Evolutionary conservation across 2,888 invertebrate species (phyloP).

Genomic region (Zonitis immaculata): DNA sequence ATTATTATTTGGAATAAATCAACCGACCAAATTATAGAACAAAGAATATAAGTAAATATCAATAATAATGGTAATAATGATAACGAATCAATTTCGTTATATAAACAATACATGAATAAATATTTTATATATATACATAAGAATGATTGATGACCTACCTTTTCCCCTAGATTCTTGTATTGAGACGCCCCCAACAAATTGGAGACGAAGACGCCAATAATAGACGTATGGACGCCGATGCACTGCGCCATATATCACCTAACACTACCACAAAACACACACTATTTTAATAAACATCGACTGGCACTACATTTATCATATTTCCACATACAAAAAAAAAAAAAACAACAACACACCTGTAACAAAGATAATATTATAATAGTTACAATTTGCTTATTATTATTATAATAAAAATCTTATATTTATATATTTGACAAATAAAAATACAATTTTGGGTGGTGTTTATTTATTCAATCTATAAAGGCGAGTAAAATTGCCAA

Average conservation of each 20-base stretch:
- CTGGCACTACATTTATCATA: too few species aligned
- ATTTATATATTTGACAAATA: slow-evolving; percentile 11
- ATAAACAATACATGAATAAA: too few species aligned
- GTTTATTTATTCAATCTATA: too few species aligned
- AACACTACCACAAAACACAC: slow-evolving; percentile 23
- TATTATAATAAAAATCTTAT: slow-evolving; percentile 11
- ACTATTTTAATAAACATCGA: too few species aligned
- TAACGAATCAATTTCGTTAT: too few species aligned
- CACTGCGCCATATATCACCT: slow-evolving; percentile 37
- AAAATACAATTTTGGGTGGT: slow-evolving; percentile 15
- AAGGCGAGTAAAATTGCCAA: too few species aligned
- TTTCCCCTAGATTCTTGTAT: too few species aligned
- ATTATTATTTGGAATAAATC: too few species aligned
- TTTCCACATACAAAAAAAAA: slow-evolving; percentile 21
- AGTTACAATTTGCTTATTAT: slow-evolving; percentile 21
- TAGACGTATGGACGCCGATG: slow-evolving; percentile 42
- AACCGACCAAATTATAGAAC: too few species aligned
- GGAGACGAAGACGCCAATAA: slow-evolving; percentile 36
- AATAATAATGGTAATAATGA: too few species aligned
- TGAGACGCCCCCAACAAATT: too few species aligned
- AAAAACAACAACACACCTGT: slow-evolving; percentile 35
- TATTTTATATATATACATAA: slow-evolving; percentile 34
- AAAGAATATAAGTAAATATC: too few species aligned
- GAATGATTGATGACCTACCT: slow-evolving; percentile 38
- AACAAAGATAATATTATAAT: slow-evolving; percentile 32